Conservation (phyloP, 2,888 invertebrate genomes). For the Antheraea assamensis region DNA sequence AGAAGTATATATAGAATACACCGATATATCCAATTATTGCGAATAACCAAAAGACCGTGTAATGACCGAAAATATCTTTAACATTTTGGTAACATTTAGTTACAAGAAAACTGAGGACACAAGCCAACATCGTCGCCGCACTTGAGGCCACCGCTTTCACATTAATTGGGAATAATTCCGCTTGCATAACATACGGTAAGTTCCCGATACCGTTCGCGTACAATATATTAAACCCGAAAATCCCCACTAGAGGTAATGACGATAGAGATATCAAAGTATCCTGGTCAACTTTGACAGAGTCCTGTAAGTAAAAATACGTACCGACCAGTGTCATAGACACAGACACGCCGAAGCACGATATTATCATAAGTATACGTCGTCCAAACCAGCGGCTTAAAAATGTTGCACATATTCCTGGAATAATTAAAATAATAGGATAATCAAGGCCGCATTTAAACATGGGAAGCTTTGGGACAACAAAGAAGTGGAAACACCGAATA, state of each 20-base stretch:
- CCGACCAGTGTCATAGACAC: conserved; percentile 76
- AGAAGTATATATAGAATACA: conserved; percentile 79
- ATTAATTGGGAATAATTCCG: conserved; percentile 84
- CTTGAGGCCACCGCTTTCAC: conserved; percentile 84
- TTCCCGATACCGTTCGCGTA: conserved; percentile 84
- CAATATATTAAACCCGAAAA: conserved; percentile 82
- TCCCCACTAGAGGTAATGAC: conserved; percentile 78
- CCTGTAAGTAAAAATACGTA: conserved; percentile 79
- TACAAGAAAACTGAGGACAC: conserved; percentile 80
- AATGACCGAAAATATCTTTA: conserved; percentile 79
- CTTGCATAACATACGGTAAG: conserved; percentile 83
- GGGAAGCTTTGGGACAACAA: not conserved
- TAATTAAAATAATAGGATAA: not conserved
- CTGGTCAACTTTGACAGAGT: conserved; percentile 56
- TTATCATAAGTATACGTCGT: conserved; percentile 76
- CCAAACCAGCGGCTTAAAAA: conserved; percentile 80
- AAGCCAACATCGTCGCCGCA: conserved; percentile 80
- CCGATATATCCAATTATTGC: conserved; percentile 79
- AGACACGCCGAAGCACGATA: conserved; percentile 80
- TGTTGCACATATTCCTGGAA: conserved; percentile 74
- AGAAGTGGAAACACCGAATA: too few relatives aligned
- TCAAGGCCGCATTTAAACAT: not conserved
- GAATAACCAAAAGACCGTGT: conserved; percentile 83
- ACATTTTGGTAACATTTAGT: conserved; percentile 83
- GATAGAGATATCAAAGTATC: conserved; percentile 63